Evolutionary conservation across 2,113 vertebrate species (phyloP).

Genomic region (Thamnophis sirtalis): DNA sequence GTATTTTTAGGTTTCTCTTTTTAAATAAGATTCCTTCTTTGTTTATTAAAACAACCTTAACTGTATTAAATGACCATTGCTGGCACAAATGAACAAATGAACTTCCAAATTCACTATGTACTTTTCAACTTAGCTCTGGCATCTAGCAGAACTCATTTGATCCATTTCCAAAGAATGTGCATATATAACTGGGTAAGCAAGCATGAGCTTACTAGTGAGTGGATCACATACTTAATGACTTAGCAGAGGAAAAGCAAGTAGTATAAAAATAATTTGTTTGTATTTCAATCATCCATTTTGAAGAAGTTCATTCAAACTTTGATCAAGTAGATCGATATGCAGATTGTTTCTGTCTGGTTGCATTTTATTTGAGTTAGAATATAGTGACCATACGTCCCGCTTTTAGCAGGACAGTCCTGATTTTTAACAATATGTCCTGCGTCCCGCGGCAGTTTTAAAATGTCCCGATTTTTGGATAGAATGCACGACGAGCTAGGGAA

Average conservation of each 20-base stretch:
- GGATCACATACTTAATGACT: not conserved
- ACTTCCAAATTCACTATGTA: not conserved
- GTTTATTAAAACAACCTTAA: not conserved
- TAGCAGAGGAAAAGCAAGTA: not conserved
- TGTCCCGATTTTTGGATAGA: too few relatives aligned
- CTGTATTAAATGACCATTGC: not conserved
- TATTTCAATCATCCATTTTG: not conserved
- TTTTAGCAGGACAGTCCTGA: too few relatives aligned
- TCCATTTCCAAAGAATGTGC: not conserved
- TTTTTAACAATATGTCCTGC: too few relatives aligned
- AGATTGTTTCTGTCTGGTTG: not conserved
- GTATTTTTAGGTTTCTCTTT: not conserved
- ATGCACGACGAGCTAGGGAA: too few relatives aligned
- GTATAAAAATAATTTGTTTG: not conserved
- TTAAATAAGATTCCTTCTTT: not conserved
- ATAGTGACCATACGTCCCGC: too few relatives aligned
- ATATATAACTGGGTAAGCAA: not conserved
- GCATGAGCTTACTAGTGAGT: not conserved
- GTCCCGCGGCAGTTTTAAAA: too few relatives aligned
- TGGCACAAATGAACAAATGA: not conserved
- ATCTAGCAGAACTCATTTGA: not conserved
- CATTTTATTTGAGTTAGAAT: not conserved
- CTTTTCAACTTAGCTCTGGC: not conserved
- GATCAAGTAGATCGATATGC: not conserved
- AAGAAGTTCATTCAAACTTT: not conserved